Conservation (phyloP, 2,113 vertebrate species). For the Callopanchax toddi region DNA sequence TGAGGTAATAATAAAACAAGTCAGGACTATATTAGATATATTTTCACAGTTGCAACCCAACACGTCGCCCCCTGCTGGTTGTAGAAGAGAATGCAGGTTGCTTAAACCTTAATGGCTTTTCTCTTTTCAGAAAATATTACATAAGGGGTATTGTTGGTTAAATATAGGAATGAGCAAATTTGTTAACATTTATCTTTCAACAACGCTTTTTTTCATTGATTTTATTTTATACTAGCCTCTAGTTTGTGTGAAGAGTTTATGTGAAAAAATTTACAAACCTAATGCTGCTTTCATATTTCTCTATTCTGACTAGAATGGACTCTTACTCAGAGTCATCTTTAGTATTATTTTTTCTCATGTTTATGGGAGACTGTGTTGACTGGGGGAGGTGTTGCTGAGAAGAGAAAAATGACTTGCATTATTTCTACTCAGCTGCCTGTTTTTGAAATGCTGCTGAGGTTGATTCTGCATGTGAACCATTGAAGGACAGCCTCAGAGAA, state of each 20-base stretch:
- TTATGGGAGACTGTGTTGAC: conserved; percentile 45
- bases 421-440: conserved; percentile 61
- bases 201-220: not conserved
- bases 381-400: conserved; percentile 51
- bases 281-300: not conserved
- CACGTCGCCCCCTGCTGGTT: too few relatives aligned
- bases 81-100: too few relatives aligned
- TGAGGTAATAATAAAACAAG: too few relatives aligned
- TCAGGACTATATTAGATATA: too few relatives aligned
- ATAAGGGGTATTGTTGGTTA: too few relatives aligned
- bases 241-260: too few relatives aligned
- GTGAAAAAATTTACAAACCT: too few relatives aligned
- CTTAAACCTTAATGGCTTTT: too few relatives aligned
- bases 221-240: not conserved
- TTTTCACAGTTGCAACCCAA: too few relatives aligned
- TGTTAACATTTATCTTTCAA: too few relatives aligned
- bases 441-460: conserved; percentile 51
- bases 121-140: too few relatives aligned
- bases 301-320: conserved; percentile 4
- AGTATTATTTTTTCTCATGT: conserved; percentile 8
- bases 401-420: conserved; percentile 57
- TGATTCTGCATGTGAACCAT: conserved; percentile 49
- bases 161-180: too few relatives aligned
- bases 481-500: conserved; percentile 58
- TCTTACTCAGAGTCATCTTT: conserved; percentile 15